Conservation (phyloP, 2,797 vertebrate species). For the Myotis vivesi region DNA sequence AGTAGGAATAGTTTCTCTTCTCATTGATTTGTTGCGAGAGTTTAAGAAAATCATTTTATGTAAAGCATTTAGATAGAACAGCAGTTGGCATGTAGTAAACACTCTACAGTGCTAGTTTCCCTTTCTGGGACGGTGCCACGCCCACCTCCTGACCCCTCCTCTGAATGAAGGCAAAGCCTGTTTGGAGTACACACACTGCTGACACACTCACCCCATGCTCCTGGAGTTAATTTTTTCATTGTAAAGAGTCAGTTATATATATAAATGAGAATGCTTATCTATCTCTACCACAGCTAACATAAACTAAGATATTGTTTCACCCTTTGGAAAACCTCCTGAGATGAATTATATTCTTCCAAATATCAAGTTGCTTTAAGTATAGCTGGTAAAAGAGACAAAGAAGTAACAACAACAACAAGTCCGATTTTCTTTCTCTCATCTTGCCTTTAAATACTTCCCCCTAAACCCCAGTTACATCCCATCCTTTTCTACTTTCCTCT, state of each 20-base stretch:
- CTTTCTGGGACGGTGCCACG: neutral
- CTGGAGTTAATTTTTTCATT: slow-evolving; percentile 29
- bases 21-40: neutral
- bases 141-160: neutral
- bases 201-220: neutral
- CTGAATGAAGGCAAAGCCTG: neutral
- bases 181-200: neutral
- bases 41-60: neutral
- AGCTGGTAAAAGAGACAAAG: slow-evolving; percentile 35
- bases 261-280: slow-evolving; percentile 63
- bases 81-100: neutral
- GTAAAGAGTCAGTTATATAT: slow-evolving; percentile 61
- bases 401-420: neutral
- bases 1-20: neutral
- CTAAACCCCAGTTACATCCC: neutral
- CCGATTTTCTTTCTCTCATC: neutral
- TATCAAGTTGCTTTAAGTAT: slow-evolving; percentile 38
- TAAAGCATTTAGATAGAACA: neutral
- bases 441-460: neutral
- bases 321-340: slow-evolving; percentile 49
- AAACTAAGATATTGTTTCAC: slow-evolving; percentile 63
- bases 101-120: neutral
- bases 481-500: neutral
- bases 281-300: slow-evolving; percentile 58
- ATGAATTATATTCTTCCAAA: slow-evolving; percentile 58